Base-by-base conservation (phyloP, 2,888 invertebrate species). In the Drosophila picticornis region DNA sequence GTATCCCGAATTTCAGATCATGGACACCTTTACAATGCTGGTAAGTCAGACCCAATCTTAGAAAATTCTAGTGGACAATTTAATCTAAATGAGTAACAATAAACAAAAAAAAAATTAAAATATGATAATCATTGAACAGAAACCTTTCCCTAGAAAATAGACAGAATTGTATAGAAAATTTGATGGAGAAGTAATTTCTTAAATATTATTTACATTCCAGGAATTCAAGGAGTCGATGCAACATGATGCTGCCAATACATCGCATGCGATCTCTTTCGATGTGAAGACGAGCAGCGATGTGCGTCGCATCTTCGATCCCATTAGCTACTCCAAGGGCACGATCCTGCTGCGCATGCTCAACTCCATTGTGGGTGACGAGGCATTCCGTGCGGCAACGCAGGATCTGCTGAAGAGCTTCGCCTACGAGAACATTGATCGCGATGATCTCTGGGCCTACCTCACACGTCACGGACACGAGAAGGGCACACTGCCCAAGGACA, bases 271-370 rank as follows among this genome's bases (percentile, higher is more conserved):
- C 69, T 95, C 95, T 2, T 94, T 95, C 57, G 93, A 94, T 56
- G 95, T 96, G 4, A 93, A 94, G 36, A 94, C 95, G 67, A 94
- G 94, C 22, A 94, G 93, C 66, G 95, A 95, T 91, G 96, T 96
- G 56, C 92, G 94, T 38, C 95, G 96, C 88, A 95, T 96, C 53
- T 96, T 96, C 88, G 96, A 96, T 91, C 93, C 94, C 10, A 96
- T 96, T 62, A 95, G 96, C n/a, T 96, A 96, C 90, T 94, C 94
- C 31, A 96, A 96, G 94, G 95, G 96, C 46, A 95, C 96, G 0
- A 95, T 96, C 9, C 93, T 97, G 4, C 94, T 97, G 69, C 94
- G 96, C 74, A 97, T 97, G 96, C 94, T 97, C 93, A 94, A 95
- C 80, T 94, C 95, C 75, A 95, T 96, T 86, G 94, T 96, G 16